Conservation (phyloP, 2,113 vertebrate species). For the Daubentonia madagascariensis region DNA sequence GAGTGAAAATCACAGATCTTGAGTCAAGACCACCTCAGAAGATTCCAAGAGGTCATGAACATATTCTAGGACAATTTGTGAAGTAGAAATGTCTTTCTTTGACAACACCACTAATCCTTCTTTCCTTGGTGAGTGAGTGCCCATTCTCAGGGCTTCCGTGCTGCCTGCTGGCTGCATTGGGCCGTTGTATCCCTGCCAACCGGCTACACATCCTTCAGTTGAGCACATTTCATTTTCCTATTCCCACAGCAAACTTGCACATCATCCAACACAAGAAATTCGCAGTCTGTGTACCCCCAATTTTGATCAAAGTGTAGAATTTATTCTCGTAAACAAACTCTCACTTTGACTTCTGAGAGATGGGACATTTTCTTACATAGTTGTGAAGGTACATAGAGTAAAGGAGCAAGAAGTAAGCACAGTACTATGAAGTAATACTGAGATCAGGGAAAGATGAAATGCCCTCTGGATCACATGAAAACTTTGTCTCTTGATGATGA, state of each 20-base stretch:
- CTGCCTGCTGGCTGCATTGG: neutral
- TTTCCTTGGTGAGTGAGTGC: neutral
- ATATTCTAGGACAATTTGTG: neutral
- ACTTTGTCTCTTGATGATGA: neutral
- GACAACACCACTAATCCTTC: neutral
- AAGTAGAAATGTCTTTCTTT: neutral
- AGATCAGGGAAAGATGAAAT: neutral
- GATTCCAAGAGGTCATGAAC: neutral
- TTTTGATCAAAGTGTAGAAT: neutral
- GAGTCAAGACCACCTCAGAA: neutral
- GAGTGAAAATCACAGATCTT: neutral
- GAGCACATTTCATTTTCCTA: neutral
- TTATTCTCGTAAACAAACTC: neutral
- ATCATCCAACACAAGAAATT: neutral
- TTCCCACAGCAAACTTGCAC: neutral
- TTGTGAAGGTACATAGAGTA: neutral
- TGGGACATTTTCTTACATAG: neutral
- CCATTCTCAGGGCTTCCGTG: neutral
- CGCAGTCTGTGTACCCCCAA: neutral
- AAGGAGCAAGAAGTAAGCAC: neutral
- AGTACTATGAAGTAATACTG: neutral
- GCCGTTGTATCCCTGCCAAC: neutral
- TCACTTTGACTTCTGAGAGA: neutral
- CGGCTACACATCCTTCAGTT: neutral
- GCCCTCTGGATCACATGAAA: neutral